These are phyloP conservation scores for Piliocolobus tephrosceles DNA, from an alignment of 2,113 vertebrate genomes.

Conservation along the genomic window DNA sequence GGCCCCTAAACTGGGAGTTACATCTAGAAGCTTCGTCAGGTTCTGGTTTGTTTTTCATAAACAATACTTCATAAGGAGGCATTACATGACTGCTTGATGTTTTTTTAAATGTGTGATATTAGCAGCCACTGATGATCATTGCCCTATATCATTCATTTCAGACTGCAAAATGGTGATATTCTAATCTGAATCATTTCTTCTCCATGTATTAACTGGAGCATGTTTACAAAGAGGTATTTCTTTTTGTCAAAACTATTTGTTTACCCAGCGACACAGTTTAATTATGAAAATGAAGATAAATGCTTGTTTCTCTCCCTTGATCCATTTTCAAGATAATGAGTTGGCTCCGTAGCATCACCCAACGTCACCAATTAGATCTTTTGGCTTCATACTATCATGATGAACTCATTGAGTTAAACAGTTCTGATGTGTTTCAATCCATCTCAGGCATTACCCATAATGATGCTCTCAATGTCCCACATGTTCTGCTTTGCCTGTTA, in stretches of 20 bases:
- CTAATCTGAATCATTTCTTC: not conserved
- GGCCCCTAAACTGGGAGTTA: not conserved
- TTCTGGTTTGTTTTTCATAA: not conserved
- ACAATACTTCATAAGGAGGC: not conserved
- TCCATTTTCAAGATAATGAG: not conserved
- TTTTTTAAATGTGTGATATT: not conserved
- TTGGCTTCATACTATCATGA: not conserved
- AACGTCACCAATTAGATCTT: not conserved
- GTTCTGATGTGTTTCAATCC: not conserved
- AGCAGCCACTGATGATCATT: not conserved
- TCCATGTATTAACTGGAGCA: not conserved
- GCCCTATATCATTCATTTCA: not conserved
- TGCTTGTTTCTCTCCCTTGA: not conserved
- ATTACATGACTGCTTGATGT: not conserved
- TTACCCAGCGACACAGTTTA: not conserved
- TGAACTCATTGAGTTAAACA: not conserved
- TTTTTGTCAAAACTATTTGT: not conserved
- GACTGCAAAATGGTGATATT: not conserved
- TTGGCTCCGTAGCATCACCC: not conserved
- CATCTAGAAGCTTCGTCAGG: not conserved
- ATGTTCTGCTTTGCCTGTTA: not conserved
- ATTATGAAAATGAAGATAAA: not conserved
- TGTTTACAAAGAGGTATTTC: not conserved
- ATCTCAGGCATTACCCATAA: not conserved
- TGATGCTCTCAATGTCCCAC: not conserved